These are phyloP conservation scores for Sarcophaga rosellei DNA, from an alignment of 2,888 invertebrate genomes.

Conservation along the genomic window DNA sequence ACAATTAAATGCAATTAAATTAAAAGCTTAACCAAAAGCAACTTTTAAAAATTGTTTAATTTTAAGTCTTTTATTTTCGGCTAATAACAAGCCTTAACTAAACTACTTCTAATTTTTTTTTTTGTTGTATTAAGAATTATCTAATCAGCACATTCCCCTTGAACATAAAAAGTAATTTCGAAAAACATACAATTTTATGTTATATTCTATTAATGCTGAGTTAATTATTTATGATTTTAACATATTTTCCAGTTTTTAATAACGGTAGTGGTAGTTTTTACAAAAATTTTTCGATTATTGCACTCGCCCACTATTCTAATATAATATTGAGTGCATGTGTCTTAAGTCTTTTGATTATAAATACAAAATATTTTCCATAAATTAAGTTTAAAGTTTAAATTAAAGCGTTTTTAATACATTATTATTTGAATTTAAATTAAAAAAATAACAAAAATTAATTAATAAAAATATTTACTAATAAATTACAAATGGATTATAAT, in stretches of 20 bases:
- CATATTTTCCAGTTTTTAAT: not conserved
- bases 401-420: too few species aligned
- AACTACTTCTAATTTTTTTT: too few species aligned
- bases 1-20: not conserved
- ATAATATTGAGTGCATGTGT: conserved; percentile 5
- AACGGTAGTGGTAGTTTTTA: not conserved
- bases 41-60: not conserved
- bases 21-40: not conserved
- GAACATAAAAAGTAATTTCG: too few species aligned
- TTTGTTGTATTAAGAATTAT: too few species aligned
- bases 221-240: not conserved
- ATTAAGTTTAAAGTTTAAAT: too few species aligned
- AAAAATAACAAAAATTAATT: too few species aligned
- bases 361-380: too few species aligned
- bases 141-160: too few species aligned
- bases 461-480: too few species aligned
- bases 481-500: too few species aligned
- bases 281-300: not conserved
- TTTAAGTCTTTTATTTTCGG: not conserved
- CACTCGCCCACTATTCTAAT: not conserved
- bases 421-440: too few species aligned
- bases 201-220: not conserved
- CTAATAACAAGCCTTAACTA: not conserved
- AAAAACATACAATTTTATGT: too few species aligned
- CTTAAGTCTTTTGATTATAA: conserved; percentile 38